Evolutionary conservation across 2,113 vertebrate species (phyloP).

Genomic region (Gnathonemus echidnorhynchus): DNA sequence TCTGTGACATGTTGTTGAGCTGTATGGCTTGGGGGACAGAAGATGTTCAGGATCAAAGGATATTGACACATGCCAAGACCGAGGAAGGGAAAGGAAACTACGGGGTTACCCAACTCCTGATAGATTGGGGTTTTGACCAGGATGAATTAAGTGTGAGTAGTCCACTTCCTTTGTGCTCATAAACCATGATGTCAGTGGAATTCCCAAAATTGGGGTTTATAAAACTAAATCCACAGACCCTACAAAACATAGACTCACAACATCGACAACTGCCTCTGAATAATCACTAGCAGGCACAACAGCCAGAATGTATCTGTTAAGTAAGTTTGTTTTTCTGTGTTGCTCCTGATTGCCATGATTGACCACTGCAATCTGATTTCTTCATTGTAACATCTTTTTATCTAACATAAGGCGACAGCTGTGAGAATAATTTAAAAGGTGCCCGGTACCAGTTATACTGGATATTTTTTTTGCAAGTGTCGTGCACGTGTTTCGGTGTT

Average conservation of each 20-base stretch:
- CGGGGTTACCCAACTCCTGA: neutral
- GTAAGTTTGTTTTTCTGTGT: neutral
- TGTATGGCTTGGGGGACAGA: too few species aligned
- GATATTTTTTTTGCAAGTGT: neutral
- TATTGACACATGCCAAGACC: neutral
- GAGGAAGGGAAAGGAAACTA: neutral
- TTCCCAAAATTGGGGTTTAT: neutral
- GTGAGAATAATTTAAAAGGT: neutral
- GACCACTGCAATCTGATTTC: neutral
- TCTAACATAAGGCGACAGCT: neutral
- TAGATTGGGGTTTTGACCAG: neutral
- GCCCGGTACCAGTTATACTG: neutral
- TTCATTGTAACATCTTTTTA: neutral
- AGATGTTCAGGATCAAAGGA: neutral
- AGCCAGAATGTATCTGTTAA: neutral
- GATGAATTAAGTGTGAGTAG: neutral
- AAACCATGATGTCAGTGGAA: conserved; percentile 6
- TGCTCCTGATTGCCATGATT: neutral
- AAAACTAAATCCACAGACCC: neutral
- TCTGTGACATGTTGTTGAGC: too few species aligned
- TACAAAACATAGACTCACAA: neutral
- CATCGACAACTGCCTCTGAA: neutral
- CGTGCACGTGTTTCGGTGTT: neutral
- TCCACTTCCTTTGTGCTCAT: neutral
- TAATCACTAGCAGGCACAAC: neutral